Evolutionary conservation across 1,140 invertebrate genomes (phyloP), one percentile per base, ranked within the genome.

Genomic region (Neodiprion lecontei): DNA sequence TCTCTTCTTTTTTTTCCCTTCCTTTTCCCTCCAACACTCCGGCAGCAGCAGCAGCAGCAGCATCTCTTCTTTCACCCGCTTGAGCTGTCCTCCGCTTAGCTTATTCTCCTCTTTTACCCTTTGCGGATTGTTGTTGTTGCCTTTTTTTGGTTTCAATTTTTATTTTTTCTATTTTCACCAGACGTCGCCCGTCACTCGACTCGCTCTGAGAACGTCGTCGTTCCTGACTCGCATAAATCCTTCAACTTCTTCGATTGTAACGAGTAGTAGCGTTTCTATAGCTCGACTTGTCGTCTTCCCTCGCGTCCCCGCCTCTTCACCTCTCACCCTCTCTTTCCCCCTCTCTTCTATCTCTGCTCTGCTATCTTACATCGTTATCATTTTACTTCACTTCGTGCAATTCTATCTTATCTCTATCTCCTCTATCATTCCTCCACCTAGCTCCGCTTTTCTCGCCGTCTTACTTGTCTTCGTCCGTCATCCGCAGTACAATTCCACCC

Each of bases 141-240:
- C 5, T 40, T 40, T 40, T 40, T 40, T 40, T 40, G 2, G 28
- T 40, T 40, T 40, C 28, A 40, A 40, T 40, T 3, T 40, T 40
- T 40, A 40, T 40, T 40, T 40, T 40, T 40, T 40, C 28, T 40
- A 40, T 40, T 40, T 40, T 12, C 53, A 61, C 53, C 53, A 61
- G 53, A 61, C 53, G 28, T 7, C 53, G 53, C 53, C n/a, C 53
- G 53, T 61, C 53, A 61, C 53, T 61, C 11, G 11, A 40, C 28
- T 40, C 28, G 28, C 28, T 40, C 53, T 17, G 53, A 40, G 28
- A 14, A 14, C 53, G 11, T 61, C 50, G 50, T 53, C n/a, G 53
- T 61, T 17, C 53, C 53, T 61, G 53, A 61, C 53, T 61, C 53
- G 53, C 53, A 61, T 61, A 61, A 61, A 61, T 61, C 53, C n/a